These are phyloP conservation scores for Ditula angustiorana DNA, from an alignment of 2,888 invertebrate species.

Conservation along the genomic window DNA sequence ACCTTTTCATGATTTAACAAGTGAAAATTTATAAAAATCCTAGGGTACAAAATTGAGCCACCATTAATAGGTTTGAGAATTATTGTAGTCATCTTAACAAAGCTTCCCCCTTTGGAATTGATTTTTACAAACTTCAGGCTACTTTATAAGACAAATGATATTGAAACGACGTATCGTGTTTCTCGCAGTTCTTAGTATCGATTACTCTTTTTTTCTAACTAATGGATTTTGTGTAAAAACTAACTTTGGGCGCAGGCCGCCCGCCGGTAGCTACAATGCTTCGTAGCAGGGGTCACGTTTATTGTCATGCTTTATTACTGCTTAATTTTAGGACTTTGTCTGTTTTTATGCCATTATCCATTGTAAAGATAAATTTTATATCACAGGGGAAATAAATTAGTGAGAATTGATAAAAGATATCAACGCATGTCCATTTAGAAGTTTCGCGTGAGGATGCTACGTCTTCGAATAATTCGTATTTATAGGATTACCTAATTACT, in stretches of 20 bases:
- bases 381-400: background rate
- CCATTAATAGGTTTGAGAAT: too few species aligned
- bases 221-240: background rate
- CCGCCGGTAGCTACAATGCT: background rate
- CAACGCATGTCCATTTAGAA: conserved; percentile 21
- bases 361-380: background rate
- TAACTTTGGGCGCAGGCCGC: background rate
- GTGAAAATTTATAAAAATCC: background rate
- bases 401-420: conserved; percentile 33
- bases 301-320: background rate
- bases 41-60: too few species aligned
- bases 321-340: background rate
- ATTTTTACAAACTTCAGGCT: too few species aligned
- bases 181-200: too few species aligned
- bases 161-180: too few species aligned
- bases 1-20: background rate
- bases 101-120: too few species aligned
- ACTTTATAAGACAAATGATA: too few species aligned
- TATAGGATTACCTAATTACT: too few species aligned
- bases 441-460: too few species aligned
- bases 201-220: background rate
- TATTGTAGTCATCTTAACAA: too few species aligned
- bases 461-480: too few species aligned
- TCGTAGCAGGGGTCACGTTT: conserved; percentile 4
- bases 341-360: conserved; percentile 7